A percentile compares a stretch with the other conserved stretches of the same genome.
Conservation (phyloP, 2,797 vertebrate genomes). For the Aldrovandia affinis region DNA sequence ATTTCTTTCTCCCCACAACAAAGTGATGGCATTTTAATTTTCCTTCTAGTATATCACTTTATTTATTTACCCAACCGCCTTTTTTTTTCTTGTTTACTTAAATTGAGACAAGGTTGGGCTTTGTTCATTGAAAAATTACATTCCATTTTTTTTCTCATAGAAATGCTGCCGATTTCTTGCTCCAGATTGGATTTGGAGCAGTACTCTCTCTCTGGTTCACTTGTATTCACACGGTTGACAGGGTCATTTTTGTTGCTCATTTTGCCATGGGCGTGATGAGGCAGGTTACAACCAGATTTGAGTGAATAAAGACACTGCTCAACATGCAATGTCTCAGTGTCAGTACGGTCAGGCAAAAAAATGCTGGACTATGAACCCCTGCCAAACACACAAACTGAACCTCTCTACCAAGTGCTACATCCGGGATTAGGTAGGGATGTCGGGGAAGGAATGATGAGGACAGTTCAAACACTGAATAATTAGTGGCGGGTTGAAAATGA, state of each 20-base stretch:
- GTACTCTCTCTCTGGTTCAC: conserved; percentile 52
- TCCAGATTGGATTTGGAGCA: conserved; percentile 65
- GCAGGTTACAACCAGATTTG: background rate
- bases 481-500: background rate
- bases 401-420: background rate
- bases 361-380: background rate
- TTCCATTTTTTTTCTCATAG: conserved; percentile 66
- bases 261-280: conserved; percentile 5
- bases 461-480: background rate
- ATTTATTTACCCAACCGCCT: conserved; percentile 54
- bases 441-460: background rate
- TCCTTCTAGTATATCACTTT: conserved; percentile 77
- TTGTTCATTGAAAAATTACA: conserved; percentile 66
- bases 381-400: background rate
- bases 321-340: background rate
- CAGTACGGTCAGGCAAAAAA: background rate
- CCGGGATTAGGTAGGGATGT: background rate
- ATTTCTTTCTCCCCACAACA: conserved; percentile 78
- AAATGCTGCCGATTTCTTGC: conserved; percentile 58
- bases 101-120: conserved; percentile 69
- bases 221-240: conserved; percentile 63
- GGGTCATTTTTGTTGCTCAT: conserved; percentile 54
- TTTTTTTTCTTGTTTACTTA: conserved; percentile 57
- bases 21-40: conserved; percentile 91
- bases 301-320: conserved; percentile 12